A percentile compares a stretch with the other conserved stretches of the same genome.
Conservation (phyloP, 2,797 vertebrate genomes). For the Natrix natrix region DNA sequence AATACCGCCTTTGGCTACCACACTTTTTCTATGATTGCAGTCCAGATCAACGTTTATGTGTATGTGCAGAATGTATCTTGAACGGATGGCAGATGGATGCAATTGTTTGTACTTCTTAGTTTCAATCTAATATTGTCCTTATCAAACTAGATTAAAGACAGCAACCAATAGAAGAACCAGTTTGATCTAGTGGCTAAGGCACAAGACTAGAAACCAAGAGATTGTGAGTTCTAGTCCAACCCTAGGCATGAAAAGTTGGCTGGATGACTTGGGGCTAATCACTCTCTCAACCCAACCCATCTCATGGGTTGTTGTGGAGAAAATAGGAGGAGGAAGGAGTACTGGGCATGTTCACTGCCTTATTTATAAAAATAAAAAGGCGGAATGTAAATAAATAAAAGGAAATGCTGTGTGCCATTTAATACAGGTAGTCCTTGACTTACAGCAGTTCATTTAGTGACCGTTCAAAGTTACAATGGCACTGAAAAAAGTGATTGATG, state of each 20-base stretch:
- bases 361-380: not conserved
- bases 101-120: not conserved
- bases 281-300: not conserved
- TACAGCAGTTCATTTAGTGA: not conserved
- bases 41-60: not conserved
- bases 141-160: not conserved
- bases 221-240: not conserved
- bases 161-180: not conserved
- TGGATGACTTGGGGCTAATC: not conserved
- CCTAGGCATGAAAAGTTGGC: not conserved
- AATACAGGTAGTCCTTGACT: not conserved
- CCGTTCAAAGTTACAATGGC: not conserved
- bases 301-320: not conserved
- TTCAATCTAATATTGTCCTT: not conserved
- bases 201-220: not conserved
- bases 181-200: not conserved
- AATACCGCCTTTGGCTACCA: not conserved
- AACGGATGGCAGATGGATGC: not conserved
- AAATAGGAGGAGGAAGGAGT: not conserved
- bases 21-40: not conserved
- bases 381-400: not conserved
- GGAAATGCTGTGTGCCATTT: not conserved
- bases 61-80: not conserved
- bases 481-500: not conserved
- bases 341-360: not conserved